These are phyloP conservation scores for Percopsis omiscomaycus DNA, from an alignment of 2,797 vertebrate species.

Conservation along the genomic window DNA sequence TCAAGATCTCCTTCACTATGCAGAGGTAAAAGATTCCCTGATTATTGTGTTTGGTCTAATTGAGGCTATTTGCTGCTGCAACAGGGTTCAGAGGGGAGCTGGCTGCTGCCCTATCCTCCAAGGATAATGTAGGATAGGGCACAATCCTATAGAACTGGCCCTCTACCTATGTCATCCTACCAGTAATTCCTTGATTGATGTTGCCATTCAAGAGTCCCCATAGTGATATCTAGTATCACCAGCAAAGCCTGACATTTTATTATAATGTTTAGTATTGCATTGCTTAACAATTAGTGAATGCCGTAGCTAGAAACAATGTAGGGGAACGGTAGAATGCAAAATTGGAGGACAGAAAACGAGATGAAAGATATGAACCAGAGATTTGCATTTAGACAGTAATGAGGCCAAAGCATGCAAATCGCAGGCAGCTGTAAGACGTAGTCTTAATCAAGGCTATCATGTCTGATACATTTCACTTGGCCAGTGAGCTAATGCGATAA, in stretches of 20 bases:
- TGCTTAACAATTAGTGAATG: too few relatives aligned
- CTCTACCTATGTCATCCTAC: neutral
- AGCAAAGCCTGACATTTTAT: too few relatives aligned
- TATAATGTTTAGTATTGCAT: conserved; percentile 10
- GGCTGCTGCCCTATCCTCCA: conserved; percentile 72
- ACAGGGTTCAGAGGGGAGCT: conserved; percentile 84
- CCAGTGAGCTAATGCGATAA: conserved; percentile 10
- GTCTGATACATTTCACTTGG: conserved; percentile 10
- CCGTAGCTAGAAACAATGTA: neutral
- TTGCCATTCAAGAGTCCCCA: too few relatives aligned
- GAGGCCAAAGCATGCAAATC: neutral
- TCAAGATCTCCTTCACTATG: conserved; percentile 80
- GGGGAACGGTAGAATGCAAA: neutral
- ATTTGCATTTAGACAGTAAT: neutral
- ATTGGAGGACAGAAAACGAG: neutral
- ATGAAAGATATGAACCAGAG: neutral
- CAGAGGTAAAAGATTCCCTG: conserved; percentile 87
- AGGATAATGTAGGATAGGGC: neutral
- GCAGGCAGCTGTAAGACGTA: neutral
- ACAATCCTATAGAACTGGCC: neutral
- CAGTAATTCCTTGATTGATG: neutral
- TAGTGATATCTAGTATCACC: too few relatives aligned
- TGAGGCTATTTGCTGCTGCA: conserved; percentile 82
- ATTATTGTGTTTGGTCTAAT: conserved; percentile 91
- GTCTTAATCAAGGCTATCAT: neutral